These are phyloP conservation scores for Pantala flavescens DNA, from an alignment of 1,140 invertebrate genomes.

Conservation along the genomic window DNA sequence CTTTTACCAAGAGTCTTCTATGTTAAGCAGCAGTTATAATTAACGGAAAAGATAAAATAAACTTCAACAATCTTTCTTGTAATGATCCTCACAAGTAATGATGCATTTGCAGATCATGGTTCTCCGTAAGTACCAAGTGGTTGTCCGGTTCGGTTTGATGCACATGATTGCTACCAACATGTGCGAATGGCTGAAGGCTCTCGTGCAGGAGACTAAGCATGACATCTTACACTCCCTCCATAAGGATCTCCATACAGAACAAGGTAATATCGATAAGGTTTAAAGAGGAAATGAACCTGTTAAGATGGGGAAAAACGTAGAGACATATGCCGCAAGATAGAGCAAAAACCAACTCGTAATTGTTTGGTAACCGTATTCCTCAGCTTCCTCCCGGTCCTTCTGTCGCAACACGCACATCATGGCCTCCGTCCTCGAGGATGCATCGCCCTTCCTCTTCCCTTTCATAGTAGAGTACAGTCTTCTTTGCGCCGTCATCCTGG, in stretches of 20 bases:
- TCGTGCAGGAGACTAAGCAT: constrained; percentile 51
- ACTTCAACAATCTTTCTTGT: no score
- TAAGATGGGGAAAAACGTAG: no score
- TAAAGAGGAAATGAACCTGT: no score
- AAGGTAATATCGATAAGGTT: no score
- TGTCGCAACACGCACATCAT: constrained; percentile 39
- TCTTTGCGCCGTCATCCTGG: constrained; percentile 54
- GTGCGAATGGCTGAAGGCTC: constrained; percentile 52
- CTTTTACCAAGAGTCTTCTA: no score
- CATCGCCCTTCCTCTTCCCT: constrained; percentile 55
- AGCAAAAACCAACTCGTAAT: no score
- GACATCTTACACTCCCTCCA: constrained; percentile 38
- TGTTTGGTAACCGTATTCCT: no score
- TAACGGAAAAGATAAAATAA: neutral
- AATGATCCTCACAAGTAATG: no score
- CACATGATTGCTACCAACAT: constrained; percentile 47
- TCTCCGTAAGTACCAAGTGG: constrained; percentile 35
- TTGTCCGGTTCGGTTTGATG: constrained; percentile 51
- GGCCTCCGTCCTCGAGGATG: constrained; percentile 47
- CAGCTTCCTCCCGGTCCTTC: no score
- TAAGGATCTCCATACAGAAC: neutral
- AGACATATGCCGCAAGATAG: no score
- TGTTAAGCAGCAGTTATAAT: neutral
- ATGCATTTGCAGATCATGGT: constrained; percentile 26
- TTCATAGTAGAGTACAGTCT: constrained; percentile 64